A percentile compares a stretch with the other conserved stretches of the same genome.
Conservation (phyloP, 2,113 vertebrate genomes). For the Ailurus styani region DNA sequence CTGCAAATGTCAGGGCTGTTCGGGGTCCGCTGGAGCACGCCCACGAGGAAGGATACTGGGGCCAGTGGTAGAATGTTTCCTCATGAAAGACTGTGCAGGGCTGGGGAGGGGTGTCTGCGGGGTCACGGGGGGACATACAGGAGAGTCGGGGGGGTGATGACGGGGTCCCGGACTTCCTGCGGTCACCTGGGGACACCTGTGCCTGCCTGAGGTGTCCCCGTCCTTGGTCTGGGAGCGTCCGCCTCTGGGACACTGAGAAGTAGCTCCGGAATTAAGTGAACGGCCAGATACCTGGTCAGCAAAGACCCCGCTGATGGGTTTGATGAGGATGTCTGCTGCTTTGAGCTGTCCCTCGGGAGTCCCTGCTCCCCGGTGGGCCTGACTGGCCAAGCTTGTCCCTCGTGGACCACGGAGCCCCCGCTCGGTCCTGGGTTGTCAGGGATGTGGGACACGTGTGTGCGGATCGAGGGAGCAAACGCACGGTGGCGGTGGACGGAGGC, state of each 20-base stretch:
- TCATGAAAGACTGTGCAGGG: no score
- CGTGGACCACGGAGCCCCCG: neutral
- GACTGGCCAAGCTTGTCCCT: neutral
- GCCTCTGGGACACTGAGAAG: neutral
- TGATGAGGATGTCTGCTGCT: no score
- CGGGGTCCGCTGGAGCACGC: neutral
- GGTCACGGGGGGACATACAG: neutral
- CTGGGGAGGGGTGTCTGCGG: neutral
- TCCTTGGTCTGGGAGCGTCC: neutral
- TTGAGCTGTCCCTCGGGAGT: fast-evolving
- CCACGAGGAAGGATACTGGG: fast-evolving
- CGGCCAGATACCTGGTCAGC: fast-evolving
- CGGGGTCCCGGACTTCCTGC: neutral
- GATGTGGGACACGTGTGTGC: neutral
- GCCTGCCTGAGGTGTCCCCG: neutral
- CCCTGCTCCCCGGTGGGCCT: no score
- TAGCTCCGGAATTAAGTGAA: neutral
- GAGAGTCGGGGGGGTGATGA: neutral
- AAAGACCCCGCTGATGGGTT: fast-evolving
- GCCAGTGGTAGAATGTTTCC: neutral
- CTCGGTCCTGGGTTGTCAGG: neutral
- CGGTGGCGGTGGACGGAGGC: fast-evolving
- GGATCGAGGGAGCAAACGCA: neutral
- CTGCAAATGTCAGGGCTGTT: neutral
- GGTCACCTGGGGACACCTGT: neutral